Base-by-base conservation (phyloP, 1,140 invertebrate genomes). In the Anoplophora glabripennis region DNA sequence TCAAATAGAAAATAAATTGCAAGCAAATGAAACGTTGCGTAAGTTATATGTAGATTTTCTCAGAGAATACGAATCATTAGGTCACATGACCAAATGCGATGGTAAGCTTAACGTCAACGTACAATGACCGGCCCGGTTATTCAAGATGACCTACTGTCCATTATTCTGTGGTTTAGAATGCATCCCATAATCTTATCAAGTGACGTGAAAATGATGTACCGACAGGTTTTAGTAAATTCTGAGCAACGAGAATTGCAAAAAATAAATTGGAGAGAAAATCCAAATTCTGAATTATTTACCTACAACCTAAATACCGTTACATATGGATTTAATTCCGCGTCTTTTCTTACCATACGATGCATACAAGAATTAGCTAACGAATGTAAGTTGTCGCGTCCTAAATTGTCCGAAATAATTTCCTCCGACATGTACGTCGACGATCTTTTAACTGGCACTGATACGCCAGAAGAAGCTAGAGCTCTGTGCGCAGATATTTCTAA, bases 351-450 rank as follows among this genome's bases (percentile, higher is more conserved):
- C 11, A 58, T 36, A 10, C 11, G 46, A n/a, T 33, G 46, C 15
- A 12, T 58, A 33, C 8, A 41, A n/a, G 7, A 53, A 40, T 10
- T 42, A 8, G 47, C 47, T 5, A 17, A 28, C 10, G 5, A 11
- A 37, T 9, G 49, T 10, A 8, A 57, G 5, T 3, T 10, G 4
- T 11, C 7, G 4, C 11, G 21, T 45, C 55, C 8, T 35, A 11
- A n/a, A 45, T n/a, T 14, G 15, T 11, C 15, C 8, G 36, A 49
- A 49, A 28, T 28, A 28, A 28, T 28, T 38, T 49, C 35, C 10
- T 9, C 48, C 10, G 35, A 57, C 35, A 37, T 57, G 12, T 57
- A 57, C 38, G 55, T 57, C 4, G 55, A 57, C 35, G 44, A 57
- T 21, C 28, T 57, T 8, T 34, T 57, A 12, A 38, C 42, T 15